Conservation (phyloP, 2,113 vertebrate genomes). For the Ceyx margarethae region DNA sequence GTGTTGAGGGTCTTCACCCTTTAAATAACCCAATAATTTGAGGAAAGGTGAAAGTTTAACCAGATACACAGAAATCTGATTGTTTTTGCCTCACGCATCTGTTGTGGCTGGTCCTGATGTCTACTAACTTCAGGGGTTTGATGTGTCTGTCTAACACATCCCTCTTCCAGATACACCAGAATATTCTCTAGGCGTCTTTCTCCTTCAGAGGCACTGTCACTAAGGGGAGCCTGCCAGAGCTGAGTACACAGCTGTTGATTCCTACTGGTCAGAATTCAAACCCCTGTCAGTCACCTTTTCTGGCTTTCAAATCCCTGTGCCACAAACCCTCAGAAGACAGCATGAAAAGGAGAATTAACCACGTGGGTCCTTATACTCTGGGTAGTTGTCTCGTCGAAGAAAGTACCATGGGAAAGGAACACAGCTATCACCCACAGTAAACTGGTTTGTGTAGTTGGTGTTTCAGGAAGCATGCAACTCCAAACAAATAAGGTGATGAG, state of each 20-base stretch:
- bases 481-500: not conserved
- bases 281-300: not conserved
- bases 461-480: not conserved
- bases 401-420: not conserved
- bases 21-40: not conserved
- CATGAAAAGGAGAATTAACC: not conserved
- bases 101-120: not conserved
- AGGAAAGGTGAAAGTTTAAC: not conserved
- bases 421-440: rapidly evolving
- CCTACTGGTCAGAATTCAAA: not conserved
- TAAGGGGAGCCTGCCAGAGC: not conserved
- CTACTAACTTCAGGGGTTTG: not conserved
- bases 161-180: not conserved
- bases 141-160: rapidly evolving
- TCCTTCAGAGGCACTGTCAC: not conserved
- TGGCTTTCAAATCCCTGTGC: not conserved
- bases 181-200: not conserved
- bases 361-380: rapidly evolving
- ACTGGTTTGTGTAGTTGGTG: not conserved
- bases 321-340: not conserved
- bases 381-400: not conserved
- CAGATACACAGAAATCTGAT: not conserved
- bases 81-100: not conserved
- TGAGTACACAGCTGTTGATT: not conserved
- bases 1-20: rapidly evolving